A percentile compares a stretch with the other conserved stretches of the same genome.
Conservation (phyloP, 2,113 vertebrate species). For the Lasiurus borealis region DNA sequence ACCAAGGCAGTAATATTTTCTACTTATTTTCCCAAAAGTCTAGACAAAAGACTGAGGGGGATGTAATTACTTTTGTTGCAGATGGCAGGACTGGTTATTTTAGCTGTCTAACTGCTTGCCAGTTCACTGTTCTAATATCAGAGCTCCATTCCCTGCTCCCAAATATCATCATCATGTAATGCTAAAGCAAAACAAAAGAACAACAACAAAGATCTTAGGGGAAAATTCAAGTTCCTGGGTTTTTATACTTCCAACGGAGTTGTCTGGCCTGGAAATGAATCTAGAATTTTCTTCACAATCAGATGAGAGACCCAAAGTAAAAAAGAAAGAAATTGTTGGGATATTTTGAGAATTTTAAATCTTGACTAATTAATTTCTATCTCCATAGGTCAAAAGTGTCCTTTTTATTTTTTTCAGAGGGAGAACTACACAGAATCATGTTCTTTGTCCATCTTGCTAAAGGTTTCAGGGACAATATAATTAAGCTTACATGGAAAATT, state of each 20-base stretch:
- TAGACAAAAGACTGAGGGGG: neutral
- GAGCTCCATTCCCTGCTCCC: neutral
- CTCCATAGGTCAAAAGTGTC: neutral
- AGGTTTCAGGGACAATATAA: slow-evolving; percentile 8
- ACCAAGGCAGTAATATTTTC: neutral
- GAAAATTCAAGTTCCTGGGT: neutral
- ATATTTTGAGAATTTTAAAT: slow-evolving; percentile 49
- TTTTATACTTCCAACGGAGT: neutral
- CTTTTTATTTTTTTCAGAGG: neutral
- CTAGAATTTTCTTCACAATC: neutral
- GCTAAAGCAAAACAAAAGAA: slow-evolving; percentile 6
- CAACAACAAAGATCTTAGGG: neutral
- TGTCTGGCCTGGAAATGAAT: neutral
- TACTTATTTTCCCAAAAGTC: neutral
- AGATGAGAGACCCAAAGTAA: neutral
- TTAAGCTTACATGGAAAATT: neutral
- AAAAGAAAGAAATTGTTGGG: neutral
- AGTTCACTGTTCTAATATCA: neutral
- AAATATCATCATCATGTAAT: neutral
- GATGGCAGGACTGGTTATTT: neutral
- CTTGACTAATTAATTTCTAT: neutral
- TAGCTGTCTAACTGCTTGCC: neutral
- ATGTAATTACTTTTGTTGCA: neutral
- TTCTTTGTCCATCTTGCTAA: neutral
- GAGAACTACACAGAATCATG: neutral